Base-by-base conservation (phyloP, 2,113 vertebrate genomes). In the Nesoenas mayeri region DNA sequence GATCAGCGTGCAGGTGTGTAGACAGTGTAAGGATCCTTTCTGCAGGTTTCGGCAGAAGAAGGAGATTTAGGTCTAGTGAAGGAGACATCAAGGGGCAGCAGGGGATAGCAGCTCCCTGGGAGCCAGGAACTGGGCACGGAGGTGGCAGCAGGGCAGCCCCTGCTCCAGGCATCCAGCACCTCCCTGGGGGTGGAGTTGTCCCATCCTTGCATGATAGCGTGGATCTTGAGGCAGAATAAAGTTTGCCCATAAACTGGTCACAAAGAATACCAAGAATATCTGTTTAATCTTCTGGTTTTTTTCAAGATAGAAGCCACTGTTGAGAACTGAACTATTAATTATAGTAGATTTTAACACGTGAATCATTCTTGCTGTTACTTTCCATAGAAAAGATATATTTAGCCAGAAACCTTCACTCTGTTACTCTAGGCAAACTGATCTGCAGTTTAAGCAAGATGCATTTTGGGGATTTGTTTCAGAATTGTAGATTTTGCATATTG, bases 91-190 rank as follows among this genome's bases (percentile, higher is more conserved):
- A 15, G 11, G 38, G 1, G 2, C 29, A 25, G 31, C 1, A 1
- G 61, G 61, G n/a, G 6, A 9, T 34, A 50, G 36, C 1, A 28
- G 1, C 2, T 51, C 25, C 48, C 14, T 15, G 18, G 9, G 38
- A 31, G 36, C 24, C 44, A 36, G 64, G 32, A 82, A 15, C 36
- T 32, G 58, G 5, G 32, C 36, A 50, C 29, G 5, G 0, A 4
- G 8, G 6, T 7, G 10, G 17, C 29, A 50, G 8, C 8, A 11
- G 60, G 42, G 44, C 50, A 61, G 12, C 22, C 24, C 8, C 57
- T 48, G 32, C 6, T n/a, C 28, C 0, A 0, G 13, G 36, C 14
- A 42, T 31, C 1, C 5, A 6, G 9, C 11, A 42, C 4, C 28
- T 60, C 18, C 25, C 8, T 19, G 12, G 22, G 20, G 4, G 11